phyloP scores from a whole-genome alignment of 1,140 invertebrate genomes.

The Sycophaga agraensis region DNA sequence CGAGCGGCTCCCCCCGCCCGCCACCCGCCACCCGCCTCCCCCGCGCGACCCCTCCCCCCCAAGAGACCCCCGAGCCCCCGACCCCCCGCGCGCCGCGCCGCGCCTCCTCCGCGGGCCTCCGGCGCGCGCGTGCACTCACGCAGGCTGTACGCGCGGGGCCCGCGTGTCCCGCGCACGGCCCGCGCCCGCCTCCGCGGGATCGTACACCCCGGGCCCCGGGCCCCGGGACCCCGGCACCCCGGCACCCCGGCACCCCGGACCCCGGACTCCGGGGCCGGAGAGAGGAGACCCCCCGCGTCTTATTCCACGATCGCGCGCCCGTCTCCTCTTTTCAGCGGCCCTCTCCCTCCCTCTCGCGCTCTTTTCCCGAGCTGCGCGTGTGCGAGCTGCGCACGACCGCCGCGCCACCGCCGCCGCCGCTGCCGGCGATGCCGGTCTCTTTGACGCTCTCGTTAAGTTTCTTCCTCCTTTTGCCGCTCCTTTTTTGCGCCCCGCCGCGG shows the following conservation, averaged over 20 bases:
- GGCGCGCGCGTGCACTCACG: too few species aligned
- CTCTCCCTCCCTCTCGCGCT: neutral
- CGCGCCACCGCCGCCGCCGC: too few species aligned
- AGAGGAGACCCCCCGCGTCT: constrained; percentile 39
- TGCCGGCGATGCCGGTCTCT: constrained; percentile 16
- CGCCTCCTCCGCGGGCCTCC: too few species aligned
- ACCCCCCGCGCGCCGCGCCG: neutral
- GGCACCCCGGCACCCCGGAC: too few species aligned
- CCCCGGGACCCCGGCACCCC: too few species aligned
- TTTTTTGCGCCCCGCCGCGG: constrained; percentile 4
- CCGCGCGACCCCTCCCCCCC: neutral
- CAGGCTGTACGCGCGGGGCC: too few species aligned
- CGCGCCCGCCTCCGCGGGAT: too few species aligned
- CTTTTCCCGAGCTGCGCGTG: neutral
- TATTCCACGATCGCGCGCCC: constrained; percentile 35
- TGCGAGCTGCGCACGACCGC: too few species aligned
- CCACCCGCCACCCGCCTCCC: neutral
- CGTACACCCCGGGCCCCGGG: neutral
- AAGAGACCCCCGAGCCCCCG: neutral
- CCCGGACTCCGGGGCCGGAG: neutral
- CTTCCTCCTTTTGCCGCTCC: constrained; percentile 10
- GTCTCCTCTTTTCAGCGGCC: constrained; percentile 27
- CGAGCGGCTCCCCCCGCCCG: neutral
- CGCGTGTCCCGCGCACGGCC: too few species aligned
- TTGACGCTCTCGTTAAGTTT: constrained; percentile 32